These are phyloP conservation scores for Aporrectodea caliginosa DNA, from an alignment of 1,140 invertebrate genomes.

Conservation along the genomic window DNA sequence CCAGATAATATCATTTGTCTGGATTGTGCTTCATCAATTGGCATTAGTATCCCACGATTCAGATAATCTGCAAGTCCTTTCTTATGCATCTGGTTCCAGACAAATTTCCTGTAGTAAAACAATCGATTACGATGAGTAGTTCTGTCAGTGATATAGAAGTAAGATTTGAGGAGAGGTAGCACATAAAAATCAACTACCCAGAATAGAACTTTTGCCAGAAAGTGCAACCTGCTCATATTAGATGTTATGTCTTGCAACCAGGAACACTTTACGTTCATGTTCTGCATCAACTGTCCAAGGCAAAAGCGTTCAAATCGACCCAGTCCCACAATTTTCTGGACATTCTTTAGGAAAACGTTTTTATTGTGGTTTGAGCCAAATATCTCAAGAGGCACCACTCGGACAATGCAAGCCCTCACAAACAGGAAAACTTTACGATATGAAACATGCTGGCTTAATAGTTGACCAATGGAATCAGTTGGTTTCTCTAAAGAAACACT, in stretches of 20 bases:
- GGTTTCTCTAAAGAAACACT: too few species aligned
- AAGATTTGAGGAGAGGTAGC: constrained; percentile 13
- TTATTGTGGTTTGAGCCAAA: constrained; percentile 1
- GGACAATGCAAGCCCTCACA: not conserved
- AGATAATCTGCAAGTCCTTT: constrained; percentile 1
- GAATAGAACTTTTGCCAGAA: constrained; percentile 6
- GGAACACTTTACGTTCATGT: constrained; percentile 12
- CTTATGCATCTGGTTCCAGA: constrained; percentile 18
- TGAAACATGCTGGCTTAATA: constrained; percentile 14
- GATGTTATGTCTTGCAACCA: constrained; percentile 9
- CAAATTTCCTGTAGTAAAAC: constrained; percentile 9
- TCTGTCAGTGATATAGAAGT: constrained; percentile 22
- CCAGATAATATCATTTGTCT: not conserved
- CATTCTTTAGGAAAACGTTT: constrained; percentile 9
- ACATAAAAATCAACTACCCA: constrained; percentile 14
- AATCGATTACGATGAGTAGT: constrained; percentile 2
- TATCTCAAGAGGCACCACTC: constrained; percentile 11
- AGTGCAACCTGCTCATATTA: constrained; percentile 9
- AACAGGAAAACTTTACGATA: constrained; percentile 11
- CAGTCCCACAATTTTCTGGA: not conserved
- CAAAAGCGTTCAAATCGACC: constrained; percentile 21
- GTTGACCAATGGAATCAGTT: too few species aligned
- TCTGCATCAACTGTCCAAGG: constrained; percentile 13
- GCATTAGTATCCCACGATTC: not conserved
- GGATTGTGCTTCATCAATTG: not conserved